Evolutionary conservation across 2,113 vertebrate genomes (phyloP), one percentile per base, ranked within the genome.

Genomic region (Tetrax tetrax): DNA sequence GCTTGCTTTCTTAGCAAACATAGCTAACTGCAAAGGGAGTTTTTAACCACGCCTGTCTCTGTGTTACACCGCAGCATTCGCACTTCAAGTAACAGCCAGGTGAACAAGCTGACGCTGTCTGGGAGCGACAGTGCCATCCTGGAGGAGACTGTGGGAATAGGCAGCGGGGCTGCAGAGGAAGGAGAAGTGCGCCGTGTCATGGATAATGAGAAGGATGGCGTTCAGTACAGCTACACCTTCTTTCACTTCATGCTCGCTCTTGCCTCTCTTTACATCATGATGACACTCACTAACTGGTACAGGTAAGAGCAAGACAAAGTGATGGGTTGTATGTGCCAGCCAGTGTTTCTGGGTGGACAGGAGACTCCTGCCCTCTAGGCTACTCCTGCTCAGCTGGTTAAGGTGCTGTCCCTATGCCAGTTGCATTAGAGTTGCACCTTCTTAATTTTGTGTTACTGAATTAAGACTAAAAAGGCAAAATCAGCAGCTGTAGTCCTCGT

Each of bases 241-340:
- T 99, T 99, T 95, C 99, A 99, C 96, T 97, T 99, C 89, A 98
- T 99, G 99, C 98, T 99, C 48, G 98, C 97, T 90, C 98, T 99
- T 35, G 99, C 99, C 9, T 99, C 99, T 5, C 98, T 99, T 2
- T 99, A 99, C 97, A 99, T 99, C 97, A 99, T 99, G 99, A 99
- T 99, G 99, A 99, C 99, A 0, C 98, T 99, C 86, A 99, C 99
- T 3, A 98, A 98, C 98, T 99, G 99, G 99, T 99, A 99, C 98
- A 99, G 99, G 99, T 99, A 89, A 98, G 98, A 78, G 63, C 17
- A 31, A 38, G 41, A 5, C 22, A 60, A 51, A 29, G 20, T 0
- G 7, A n/a, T 6, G 66, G 56, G 25, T 20, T 61, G 6, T 24
- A 1, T 7, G 64, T 66, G 59, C 43, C 31, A 33, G 51, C 4